Percentiles rank a stretch among this genome's conserved stretches.
These are phyloP conservation scores for Vespertilio murinus DNA, from an alignment of 2,797 vertebrate genomes.

Conservation along the genomic window DNA sequence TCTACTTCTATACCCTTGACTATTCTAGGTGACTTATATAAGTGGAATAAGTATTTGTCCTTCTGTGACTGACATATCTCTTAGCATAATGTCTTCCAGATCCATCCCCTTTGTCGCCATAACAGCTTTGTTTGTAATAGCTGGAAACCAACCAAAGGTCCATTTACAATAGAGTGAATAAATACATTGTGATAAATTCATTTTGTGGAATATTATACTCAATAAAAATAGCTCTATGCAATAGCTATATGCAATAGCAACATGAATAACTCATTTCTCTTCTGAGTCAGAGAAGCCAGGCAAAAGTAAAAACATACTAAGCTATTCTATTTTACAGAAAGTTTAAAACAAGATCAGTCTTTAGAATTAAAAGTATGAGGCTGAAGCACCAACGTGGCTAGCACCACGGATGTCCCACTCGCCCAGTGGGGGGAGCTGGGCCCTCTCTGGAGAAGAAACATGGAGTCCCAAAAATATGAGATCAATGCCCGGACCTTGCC, in stretches of 20 bases:
- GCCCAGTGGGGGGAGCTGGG: too few relatives aligned
- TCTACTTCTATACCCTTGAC: neutral
- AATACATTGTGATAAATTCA: neutral
- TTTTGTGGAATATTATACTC: neutral
- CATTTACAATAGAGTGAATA: neutral
- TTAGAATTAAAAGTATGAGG: neutral
- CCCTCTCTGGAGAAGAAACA: too few relatives aligned
- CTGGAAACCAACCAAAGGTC: neutral
- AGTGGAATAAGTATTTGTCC: neutral
- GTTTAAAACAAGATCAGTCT: neutral
- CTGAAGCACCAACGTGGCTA: too few relatives aligned
- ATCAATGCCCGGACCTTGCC: too few relatives aligned
- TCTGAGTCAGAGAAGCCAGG: neutral
- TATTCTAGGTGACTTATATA: neutral
- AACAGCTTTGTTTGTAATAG: conserved; percentile 11
- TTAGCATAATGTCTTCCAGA: neutral
- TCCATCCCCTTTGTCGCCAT: neutral
- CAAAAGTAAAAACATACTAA: neutral
- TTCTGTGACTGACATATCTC: neutral
- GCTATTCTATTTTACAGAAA: neutral
- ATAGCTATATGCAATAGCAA: neutral
- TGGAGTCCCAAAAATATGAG: too few relatives aligned
- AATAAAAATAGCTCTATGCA: conserved; percentile 1
- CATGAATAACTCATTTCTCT: neutral
- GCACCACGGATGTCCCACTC: too few relatives aligned